Percentiles rank a stretch among this genome's conserved stretches.
Evolutionary conservation across 2,797 vertebrate species (phyloP).

Genomic region (Halcyon chelicuti): DNA sequence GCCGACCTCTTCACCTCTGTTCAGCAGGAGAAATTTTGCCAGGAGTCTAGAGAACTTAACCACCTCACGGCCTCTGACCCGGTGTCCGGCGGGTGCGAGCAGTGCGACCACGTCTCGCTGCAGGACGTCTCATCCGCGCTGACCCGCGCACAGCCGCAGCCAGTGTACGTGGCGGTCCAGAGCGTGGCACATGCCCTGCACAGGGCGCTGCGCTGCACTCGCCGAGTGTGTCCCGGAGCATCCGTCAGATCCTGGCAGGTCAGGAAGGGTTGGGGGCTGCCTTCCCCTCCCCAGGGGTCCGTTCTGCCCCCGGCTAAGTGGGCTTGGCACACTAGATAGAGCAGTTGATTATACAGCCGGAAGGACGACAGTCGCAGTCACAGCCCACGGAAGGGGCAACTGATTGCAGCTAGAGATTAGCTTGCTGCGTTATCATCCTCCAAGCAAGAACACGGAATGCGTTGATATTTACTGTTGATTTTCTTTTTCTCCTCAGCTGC

Average conservation of each 20-base stretch:
- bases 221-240: slow-evolving; percentile 60
- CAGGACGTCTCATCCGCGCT: slow-evolving; percentile 66
- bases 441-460: background rate
- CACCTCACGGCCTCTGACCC: accelerated
- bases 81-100: slow-evolving; percentile 57
- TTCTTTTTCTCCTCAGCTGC: slow-evolving; percentile 77
- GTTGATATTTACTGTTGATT: background rate
- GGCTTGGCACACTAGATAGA: background rate
- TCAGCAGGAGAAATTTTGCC: background rate
- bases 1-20: background rate
- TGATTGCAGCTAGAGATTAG: background rate
- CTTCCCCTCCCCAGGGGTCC: accelerated
- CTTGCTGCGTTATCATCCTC: background rate
- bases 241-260: slow-evolving; percentile 88
- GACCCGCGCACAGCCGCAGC: slow-evolving; percentile 64
- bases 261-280: background rate
- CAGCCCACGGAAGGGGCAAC: background rate
- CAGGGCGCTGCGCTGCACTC: slow-evolving; percentile 80
- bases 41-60: background rate
- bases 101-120: slow-evolving; percentile 77
- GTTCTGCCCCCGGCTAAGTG: background rate
- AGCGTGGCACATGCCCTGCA: slow-evolving; percentile 88
- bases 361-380: accelerated
- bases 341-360: background rate
- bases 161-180: slow-evolving; percentile 84